These are phyloP conservation scores for Platichthys flesus DNA, from an alignment of 2,113 vertebrate species.

Conservation along the genomic window DNA sequence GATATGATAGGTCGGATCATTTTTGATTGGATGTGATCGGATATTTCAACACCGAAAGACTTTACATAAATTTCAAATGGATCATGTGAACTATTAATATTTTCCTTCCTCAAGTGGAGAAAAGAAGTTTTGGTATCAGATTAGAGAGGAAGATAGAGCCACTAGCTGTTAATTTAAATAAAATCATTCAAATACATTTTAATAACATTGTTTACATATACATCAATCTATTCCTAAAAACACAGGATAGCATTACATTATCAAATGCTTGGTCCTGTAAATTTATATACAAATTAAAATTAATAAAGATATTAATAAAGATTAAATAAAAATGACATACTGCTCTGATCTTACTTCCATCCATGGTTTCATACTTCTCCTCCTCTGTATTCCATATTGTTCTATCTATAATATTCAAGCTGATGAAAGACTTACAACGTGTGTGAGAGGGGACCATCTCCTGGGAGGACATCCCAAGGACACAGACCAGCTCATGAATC, in stretches of 20 bases:
- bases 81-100: too few relatives aligned
- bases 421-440: not conserved
- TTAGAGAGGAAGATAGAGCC: not conserved
- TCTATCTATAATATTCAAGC: not conserved
- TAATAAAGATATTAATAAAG: not conserved
- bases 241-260: not conserved
- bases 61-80: too few relatives aligned
- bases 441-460: not conserved
- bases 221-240: not conserved
- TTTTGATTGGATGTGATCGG: too few relatives aligned
- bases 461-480: slow-evolving; percentile 22
- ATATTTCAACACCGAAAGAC: too few relatives aligned
- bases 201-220: not conserved
- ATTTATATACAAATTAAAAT: too few relatives aligned
- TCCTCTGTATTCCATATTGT: not conserved
- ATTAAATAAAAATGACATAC: not conserved
- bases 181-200: not conserved
- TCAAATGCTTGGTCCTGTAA: not conserved
- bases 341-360: not conserved
- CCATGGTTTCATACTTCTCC: not conserved
- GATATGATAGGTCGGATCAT: too few relatives aligned
- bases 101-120: too few relatives aligned
- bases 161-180: not conserved
- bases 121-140: not conserved
- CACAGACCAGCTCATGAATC: slow-evolving; percentile 12